These are phyloP conservation scores for Allolobophora icterica DNA, from an alignment of 2,888 invertebrate genomes.

Conservation along the genomic window DNA sequence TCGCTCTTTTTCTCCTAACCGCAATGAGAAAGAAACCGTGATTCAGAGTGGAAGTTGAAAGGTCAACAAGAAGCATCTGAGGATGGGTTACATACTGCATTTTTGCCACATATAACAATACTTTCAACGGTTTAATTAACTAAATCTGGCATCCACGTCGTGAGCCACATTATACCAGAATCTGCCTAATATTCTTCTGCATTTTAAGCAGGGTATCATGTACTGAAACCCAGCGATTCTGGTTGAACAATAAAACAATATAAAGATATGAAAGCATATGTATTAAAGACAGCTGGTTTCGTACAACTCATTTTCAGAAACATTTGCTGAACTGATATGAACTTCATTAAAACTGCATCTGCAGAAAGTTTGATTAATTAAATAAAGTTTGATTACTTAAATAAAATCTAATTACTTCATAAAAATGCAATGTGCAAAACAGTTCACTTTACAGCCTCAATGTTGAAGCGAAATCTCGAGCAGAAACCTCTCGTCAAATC, in stretches of 20 bases:
- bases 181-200: too few relatives aligned
- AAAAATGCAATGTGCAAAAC: not conserved
- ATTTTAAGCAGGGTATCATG: not conserved
- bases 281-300: not conserved
- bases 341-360: not conserved
- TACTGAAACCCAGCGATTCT: not conserved
- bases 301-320: not conserved
- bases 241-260: not conserved
- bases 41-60: too few relatives aligned
- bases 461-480: not conserved
- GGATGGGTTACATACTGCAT: too few relatives aligned
- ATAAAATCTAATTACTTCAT: too few relatives aligned
- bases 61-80: too few relatives aligned
- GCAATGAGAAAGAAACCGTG: too few relatives aligned
- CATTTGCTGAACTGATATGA: slow-evolving; percentile 17
- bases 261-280: not conserved
- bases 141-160: too few relatives aligned
- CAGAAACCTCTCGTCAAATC: not conserved
- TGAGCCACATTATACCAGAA: too few relatives aligned
- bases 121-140: too few relatives aligned
- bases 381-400: too few relatives aligned
- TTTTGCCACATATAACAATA: too few relatives aligned
- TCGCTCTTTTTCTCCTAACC: too few relatives aligned
- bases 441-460: not conserved
- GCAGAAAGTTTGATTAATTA: slow-evolving; percentile 6